Conservation (phyloP, 1,140 invertebrate genomes). For the Pseudomyrmex sp. region DNA sequence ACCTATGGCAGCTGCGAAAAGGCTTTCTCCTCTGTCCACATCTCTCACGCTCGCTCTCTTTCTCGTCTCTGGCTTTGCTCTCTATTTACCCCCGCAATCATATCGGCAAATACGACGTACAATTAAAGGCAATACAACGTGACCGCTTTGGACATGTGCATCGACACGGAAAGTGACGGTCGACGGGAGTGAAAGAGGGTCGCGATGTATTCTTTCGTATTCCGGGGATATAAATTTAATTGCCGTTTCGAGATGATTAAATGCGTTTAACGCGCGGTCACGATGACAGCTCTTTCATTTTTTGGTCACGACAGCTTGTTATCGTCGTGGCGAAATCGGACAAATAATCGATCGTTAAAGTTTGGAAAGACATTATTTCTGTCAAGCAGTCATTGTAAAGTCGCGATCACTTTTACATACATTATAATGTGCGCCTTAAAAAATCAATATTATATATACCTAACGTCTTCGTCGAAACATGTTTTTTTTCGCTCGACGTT, state of each 20-base stretch:
- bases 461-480: too few species aligned
- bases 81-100: slow-evolving; percentile 72
- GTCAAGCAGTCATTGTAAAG: too few species aligned
- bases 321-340: neutral
- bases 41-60: slow-evolving; percentile 2
- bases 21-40: slow-evolving; percentile 52
- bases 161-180: slow-evolving; percentile 64
- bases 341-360: too few species aligned
- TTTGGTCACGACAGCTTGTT: neutral
- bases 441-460: too few species aligned
- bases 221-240: slow-evolving; percentile 44
- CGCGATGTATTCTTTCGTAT: slow-evolving; percentile 3
- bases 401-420: too few species aligned
- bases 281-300: neutral
- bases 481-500: too few species aligned
- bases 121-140: slow-evolving; percentile 74
- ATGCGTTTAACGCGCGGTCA: neutral
- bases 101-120: slow-evolving; percentile 69
- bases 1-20: slow-evolving; percentile 72
- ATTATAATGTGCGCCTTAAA: too few species aligned
- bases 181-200: neutral
- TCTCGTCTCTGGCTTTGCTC: slow-evolving; percentile 24
- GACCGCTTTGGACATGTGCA: slow-evolving; percentile 70
- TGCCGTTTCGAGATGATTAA: slow-evolving; percentile 10
- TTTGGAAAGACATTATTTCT: too few species aligned